A percentile compares a stretch with the other conserved stretches of the same genome.
Conservation (phyloP, 2,797 vertebrate species). For the Urophycis tenuis region DNA sequence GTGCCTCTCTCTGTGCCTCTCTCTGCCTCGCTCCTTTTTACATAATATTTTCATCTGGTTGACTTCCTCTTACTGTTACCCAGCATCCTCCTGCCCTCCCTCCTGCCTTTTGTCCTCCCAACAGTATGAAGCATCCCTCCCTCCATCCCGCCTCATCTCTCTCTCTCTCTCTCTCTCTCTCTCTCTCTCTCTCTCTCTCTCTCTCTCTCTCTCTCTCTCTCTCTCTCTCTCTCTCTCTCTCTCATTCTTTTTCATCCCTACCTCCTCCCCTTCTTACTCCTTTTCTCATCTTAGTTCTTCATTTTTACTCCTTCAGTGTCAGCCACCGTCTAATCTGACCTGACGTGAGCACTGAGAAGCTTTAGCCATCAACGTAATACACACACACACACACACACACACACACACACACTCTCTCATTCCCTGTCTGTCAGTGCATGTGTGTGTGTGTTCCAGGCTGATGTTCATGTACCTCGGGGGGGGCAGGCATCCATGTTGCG, state of each 20-base stretch:
- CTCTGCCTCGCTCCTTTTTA: slow-evolving; percentile 24
- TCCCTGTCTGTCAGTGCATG: neutral
- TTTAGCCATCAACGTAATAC: slow-evolving; percentile 37
- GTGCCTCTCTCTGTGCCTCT: slow-evolving; percentile 13
- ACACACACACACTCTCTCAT: slow-evolving; percentile 2
- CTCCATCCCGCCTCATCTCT: slow-evolving; percentile 9
- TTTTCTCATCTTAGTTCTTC: no score
- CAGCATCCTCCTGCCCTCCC: slow-evolving; percentile 31
- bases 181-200: slow-evolving; percentile 5
- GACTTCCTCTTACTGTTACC: no score
- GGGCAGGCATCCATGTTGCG: slow-evolving; percentile 16
- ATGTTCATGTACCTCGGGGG: neutral
- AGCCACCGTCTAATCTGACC: slow-evolving; percentile 35
- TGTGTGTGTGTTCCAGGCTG: neutral
- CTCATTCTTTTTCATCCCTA: neutral
- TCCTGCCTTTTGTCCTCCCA: slow-evolving; percentile 44
- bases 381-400: slow-evolving; percentile 8
- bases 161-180: slow-evolving; percentile 3
- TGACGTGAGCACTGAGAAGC: slow-evolving; percentile 25
- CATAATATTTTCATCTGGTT: neutral
- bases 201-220: neutral
- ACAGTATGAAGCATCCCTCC: slow-evolving; percentile 39
- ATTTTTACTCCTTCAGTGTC: slow-evolving; percentile 9
- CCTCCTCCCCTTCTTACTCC: neutral
- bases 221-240: slow-evolving; percentile 9